Conservation (phyloP, 2,113 vertebrate genomes). For the Hiodon alosoides region DNA sequence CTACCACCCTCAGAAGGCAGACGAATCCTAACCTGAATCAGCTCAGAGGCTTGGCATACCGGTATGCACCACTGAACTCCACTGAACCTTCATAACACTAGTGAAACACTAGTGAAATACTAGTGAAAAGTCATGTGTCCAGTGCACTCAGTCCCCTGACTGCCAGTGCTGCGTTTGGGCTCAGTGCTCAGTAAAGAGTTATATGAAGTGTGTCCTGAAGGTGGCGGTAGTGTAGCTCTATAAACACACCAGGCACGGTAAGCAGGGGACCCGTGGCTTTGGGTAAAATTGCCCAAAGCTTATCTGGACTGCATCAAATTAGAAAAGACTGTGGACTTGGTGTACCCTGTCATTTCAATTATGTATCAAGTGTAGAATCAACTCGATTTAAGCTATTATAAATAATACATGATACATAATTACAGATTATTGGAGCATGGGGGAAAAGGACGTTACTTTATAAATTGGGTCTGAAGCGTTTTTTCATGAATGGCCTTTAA, state of each 20-base stretch:
- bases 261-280: not conserved
- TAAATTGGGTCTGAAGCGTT: conserved; percentile 34
- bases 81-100: too few relatives aligned
- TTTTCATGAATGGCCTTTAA: conserved; percentile 65
- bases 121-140: too few relatives aligned
- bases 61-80: too few relatives aligned
- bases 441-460: not conserved
- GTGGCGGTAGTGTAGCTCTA: conserved; percentile 60
- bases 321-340: not conserved
- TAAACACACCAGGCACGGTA: conserved; percentile 7
- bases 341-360: not conserved
- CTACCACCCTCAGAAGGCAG: too few relatives aligned
- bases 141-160: too few relatives aligned
- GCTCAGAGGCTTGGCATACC: too few relatives aligned
- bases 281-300: not conserved
- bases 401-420: too few relatives aligned
- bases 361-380: not conserved
- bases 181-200: not conserved
- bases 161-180: too few relatives aligned
- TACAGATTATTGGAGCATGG: not conserved
- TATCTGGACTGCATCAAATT: not conserved
- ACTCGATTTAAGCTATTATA: not conserved
- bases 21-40: too few relatives aligned
- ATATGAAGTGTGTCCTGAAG: conserved; percentile 45
- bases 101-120: too few relatives aligned